These are phyloP conservation scores for Nerophis lumbriciformis DNA, from an alignment of 2,113 vertebrate species.

Conservation along the genomic window DNA sequence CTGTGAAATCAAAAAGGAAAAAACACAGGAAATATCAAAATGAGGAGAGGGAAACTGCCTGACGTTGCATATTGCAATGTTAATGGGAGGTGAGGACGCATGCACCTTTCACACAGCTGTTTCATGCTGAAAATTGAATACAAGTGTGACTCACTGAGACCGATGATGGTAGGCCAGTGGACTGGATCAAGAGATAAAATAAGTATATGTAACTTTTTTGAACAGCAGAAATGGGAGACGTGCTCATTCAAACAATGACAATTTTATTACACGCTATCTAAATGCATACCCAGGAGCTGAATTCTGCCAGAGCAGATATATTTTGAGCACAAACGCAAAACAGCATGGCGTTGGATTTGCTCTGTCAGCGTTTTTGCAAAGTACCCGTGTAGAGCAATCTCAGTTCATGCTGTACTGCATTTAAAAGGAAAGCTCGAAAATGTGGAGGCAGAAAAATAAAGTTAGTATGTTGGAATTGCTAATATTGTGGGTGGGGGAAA, in stretches of 20 bases:
- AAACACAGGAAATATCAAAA: not conserved
- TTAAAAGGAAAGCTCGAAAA: not conserved
- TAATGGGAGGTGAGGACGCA: not conserved
- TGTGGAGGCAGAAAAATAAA: not conserved
- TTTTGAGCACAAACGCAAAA: not conserved
- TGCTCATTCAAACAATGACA: not conserved
- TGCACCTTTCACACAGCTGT: not conserved
- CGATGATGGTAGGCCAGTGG: not conserved
- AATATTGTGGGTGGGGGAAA: too few species aligned
- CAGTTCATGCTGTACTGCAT: not conserved
- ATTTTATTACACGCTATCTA: not conserved
- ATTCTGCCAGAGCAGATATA: not conserved
- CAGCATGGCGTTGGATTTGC: not conserved
- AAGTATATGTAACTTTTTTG: not conserved
- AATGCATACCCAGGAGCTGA: not conserved
- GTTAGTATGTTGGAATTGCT: not conserved
- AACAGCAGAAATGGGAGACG: not conserved
- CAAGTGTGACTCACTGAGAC: not conserved
- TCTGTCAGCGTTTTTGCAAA: not conserved
- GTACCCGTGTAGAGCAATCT: not conserved
- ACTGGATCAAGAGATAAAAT: not conserved
- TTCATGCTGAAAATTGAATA: not conserved
- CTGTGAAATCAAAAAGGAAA: not conserved
- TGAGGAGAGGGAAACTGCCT: slow-evolving; percentile 1
- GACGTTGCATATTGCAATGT: not conserved